Base-by-base conservation (phyloP, 1,140 invertebrate genomes). In the Halotydeus destructor region DNA sequence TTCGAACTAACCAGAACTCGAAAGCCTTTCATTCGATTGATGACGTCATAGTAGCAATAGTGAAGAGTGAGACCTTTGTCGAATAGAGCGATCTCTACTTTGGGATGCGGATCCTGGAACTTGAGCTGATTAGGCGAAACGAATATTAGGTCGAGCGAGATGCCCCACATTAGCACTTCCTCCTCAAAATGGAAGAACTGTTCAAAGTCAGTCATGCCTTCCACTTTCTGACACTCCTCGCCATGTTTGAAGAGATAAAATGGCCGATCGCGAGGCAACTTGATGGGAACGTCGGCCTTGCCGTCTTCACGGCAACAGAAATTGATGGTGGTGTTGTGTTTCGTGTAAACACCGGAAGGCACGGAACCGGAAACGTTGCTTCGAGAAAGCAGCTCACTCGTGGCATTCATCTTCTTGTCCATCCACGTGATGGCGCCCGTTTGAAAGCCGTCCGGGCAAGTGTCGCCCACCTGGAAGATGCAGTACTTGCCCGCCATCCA, bases 161-260 rank as follows among this genome's bases (percentile, higher is more conserved):
- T n/a, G 9, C 42, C 37, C 12, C 5, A 44, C 8, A 41, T 25
- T 11, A 28, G 21, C 18, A 47, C 41, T 11, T 52, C 52, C 31
- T 56, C 54, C 22, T 49, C 50, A 42, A 52, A 56, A 37, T 56
- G 54, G 19, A 56, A 54, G 37, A 37, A 56, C 6, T 56, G 54
- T 18, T 53, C 47, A 11, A 34, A 38, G 37, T 52, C 50, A 9
- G 44, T 46, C 54, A 56, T 56, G 3, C 46, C 49, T 39, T 54
- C 49, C 1, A 56, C 55, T 31, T 52, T 48, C 37, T 56, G 55
- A 31, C 55, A 56, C 2, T 47, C 43, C 5, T 47, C 46, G 9
- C 54, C 55, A 18, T 43, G 53, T 31, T 54, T 49, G 6, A 56
- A 30, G 5, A 56, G 41, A 35, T 56, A 56, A 38, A 56, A 56